Conservation (phyloP, 2,888 invertebrate species). For the Eupeodes luniger region DNA sequence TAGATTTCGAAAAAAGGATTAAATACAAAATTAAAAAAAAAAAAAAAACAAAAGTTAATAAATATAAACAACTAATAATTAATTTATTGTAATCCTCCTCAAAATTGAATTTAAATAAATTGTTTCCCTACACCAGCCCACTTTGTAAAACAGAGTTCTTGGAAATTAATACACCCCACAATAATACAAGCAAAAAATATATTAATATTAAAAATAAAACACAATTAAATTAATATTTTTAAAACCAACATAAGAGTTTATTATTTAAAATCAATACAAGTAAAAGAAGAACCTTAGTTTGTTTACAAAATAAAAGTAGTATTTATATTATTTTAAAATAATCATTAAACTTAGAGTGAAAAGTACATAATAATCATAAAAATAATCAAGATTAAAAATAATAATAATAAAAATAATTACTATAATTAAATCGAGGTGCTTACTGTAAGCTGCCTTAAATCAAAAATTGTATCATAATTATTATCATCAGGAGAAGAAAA, state of each 20-base stretch:
- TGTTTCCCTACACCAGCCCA: background rate
- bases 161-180: background rate
- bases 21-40: too few relatives aligned
- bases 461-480: slow-evolving; percentile 24
- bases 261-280: slow-evolving; percentile 61
- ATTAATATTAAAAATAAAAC: slow-evolving; percentile 21
- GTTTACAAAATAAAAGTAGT: slow-evolving; percentile 47
- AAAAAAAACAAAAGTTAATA: too few relatives aligned
- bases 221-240: slow-evolving; percentile 38
- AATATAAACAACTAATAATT: too few relatives aligned
- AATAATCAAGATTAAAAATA: slow-evolving; percentile 41
- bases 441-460: slow-evolving; percentile 67
- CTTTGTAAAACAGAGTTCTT: too few relatives aligned
- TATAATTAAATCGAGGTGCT: slow-evolving; percentile 61
- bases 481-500: slow-evolving; percentile 21
- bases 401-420: slow-evolving; percentile 45
- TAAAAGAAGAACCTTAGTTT: slow-evolving; percentile 58
- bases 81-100: too few relatives aligned
- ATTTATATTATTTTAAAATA: slow-evolving; percentile 12
- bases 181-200: background rate
- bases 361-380: slow-evolving; percentile 28
- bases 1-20: too few relatives aligned
- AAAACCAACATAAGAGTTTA: slow-evolving; percentile 75
- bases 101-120: too few relatives aligned
- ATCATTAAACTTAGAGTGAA: slow-evolving; percentile 60